Evolutionary conservation across 2,797 vertebrate species (phyloP).

Genomic region (Carduelis carduelis): DNA sequence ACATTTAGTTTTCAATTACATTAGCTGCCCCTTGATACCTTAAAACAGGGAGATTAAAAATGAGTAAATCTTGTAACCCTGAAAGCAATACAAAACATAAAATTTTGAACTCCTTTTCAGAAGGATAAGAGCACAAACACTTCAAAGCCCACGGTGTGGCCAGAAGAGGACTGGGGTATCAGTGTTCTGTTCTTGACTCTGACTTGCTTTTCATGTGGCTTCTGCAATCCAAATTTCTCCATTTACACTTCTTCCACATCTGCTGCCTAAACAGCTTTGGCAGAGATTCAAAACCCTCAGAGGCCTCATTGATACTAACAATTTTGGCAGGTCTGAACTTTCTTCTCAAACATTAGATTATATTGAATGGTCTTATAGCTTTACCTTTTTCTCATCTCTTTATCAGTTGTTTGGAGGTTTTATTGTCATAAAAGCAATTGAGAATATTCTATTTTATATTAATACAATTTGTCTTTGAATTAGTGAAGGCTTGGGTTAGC

Average conservation of each 20-base stretch:
- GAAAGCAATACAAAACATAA: neutral
- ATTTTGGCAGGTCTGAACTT: neutral
- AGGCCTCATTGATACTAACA: neutral
- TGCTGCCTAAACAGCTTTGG: neutral
- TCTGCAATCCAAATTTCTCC: neutral
- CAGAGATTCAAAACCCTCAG: neutral
- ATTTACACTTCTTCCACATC: neutral
- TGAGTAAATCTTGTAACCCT: neutral
- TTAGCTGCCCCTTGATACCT: neutral
- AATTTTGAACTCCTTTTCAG: neutral
- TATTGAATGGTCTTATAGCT: neutral
- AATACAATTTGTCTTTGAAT: conserved; percentile 14
- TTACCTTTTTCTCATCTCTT: neutral
- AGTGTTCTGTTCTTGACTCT: neutral
- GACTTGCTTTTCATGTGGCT: neutral
- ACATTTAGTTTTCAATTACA: neutral
- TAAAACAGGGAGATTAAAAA: neutral
- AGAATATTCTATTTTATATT: neutral
- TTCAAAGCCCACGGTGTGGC: neutral
- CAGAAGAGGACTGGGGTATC: neutral
- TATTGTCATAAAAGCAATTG: neutral
- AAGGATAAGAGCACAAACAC: neutral
- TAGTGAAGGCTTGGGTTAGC: neutral
- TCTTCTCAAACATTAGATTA: neutral
- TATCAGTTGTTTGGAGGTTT: neutral